Evolutionary conservation across 1,140 invertebrate species (phyloP).

Genomic region (Magallana ariakensis): DNA sequence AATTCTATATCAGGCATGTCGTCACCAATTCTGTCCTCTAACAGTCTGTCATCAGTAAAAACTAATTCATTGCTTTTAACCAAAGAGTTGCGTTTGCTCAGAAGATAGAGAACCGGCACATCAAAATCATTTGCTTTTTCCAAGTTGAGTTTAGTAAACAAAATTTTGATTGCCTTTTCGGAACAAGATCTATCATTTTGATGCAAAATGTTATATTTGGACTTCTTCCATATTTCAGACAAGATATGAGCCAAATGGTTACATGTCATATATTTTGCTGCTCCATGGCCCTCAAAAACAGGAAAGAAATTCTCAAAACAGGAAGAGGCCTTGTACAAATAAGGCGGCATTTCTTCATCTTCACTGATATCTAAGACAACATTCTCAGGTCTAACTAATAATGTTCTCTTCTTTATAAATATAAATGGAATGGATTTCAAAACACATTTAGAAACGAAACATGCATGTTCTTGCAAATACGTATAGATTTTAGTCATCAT

Average conservation of each 20-base stretch:
- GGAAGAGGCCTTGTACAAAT: constrained; percentile 63
- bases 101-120: constrained; percentile 61
- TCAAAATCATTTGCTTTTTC: background rate
- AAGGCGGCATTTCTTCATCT: constrained; percentile 63
- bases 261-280: constrained; percentile 45
- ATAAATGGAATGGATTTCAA: constrained; percentile 41
- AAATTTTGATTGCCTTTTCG: constrained; percentile 57
- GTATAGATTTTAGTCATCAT: background rate
- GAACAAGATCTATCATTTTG: constrained; percentile 59
- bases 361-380: constrained; percentile 62
- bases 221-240: constrained; percentile 10
- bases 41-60: constrained; percentile 40
- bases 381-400: constrained; percentile 38
- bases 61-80: constrained; percentile 50
- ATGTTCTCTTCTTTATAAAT: background rate
- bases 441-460: too few species aligned
- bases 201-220: constrained; percentile 56
- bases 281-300: constrained; percentile 66
- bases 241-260: constrained; percentile 53
- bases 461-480: background rate
- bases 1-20: constrained; percentile 43
- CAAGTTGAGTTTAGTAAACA: constrained; percentile 23
- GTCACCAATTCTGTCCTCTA: constrained; percentile 39
- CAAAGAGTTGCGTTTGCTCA: constrained; percentile 51
- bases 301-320: constrained; percentile 61